Conservation (phyloP, 2,888 invertebrate genomes). For the Machimus atricapillus region DNA sequence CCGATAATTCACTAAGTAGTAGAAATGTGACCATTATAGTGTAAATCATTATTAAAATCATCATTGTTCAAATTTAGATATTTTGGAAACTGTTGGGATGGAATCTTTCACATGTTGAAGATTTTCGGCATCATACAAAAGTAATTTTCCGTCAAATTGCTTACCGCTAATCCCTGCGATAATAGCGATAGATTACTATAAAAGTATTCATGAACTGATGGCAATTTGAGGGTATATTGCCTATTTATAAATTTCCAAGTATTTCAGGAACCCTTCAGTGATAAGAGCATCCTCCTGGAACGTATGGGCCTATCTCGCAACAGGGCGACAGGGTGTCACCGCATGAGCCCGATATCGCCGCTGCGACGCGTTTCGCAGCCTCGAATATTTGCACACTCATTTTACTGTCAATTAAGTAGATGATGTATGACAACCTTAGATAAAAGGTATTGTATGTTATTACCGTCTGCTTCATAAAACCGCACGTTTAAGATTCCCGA, state of each 20-base stretch:
- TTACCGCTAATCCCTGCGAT: neutral
- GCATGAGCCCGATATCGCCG: conserved; percentile 3
- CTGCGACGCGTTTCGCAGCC: neutral
- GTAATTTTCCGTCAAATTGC: neutral
- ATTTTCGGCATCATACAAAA: neutral
- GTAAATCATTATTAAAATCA: too few relatives aligned
- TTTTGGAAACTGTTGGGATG: neutral
- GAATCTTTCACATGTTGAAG: too few relatives aligned
- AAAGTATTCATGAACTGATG: neutral
- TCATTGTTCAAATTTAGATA: neutral
- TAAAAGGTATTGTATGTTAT: conserved; percentile 47
- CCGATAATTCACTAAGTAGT: too few relatives aligned
- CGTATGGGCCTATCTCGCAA: neutral
- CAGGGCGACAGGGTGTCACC: neutral
- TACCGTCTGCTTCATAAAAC: conserved; percentile 43
- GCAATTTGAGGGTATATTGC: neutral
- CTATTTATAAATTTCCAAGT: neutral
- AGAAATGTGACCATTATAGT: too few relatives aligned
- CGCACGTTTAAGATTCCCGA: conserved; percentile 44
- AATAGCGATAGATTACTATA: neutral
- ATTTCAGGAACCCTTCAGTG: neutral
- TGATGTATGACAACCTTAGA: conserved; percentile 46
- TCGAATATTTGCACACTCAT: conserved; percentile 40
- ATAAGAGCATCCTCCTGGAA: neutral
- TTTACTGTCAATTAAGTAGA: conserved; percentile 47